Conservation (phyloP, 1,140 invertebrate species). For the Coptotermes formosanus region DNA sequence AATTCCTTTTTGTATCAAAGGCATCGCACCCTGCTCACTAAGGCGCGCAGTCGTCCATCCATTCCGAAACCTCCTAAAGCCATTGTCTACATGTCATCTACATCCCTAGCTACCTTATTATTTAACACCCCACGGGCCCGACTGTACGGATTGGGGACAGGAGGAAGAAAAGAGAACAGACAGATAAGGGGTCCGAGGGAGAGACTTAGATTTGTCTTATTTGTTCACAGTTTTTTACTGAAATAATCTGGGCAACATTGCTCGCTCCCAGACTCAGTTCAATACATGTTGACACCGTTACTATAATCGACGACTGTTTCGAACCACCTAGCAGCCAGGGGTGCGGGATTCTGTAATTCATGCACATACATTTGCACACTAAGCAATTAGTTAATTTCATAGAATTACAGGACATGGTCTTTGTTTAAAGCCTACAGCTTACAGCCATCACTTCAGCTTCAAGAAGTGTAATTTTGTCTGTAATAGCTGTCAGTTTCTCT, state of each 20-base stretch:
- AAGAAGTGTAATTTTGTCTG: too few species aligned
- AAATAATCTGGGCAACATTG: not conserved
- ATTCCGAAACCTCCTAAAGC: not conserved
- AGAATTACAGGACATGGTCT: too few species aligned
- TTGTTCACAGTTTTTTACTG: not conserved
- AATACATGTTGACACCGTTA: not conserved
- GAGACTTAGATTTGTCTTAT: not conserved
- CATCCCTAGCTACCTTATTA: not conserved
- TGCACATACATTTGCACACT: too few species aligned
- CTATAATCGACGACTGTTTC: too few species aligned
- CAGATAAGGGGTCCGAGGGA: not conserved
- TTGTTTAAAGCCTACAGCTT: too few species aligned
- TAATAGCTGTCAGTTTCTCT: too few species aligned
- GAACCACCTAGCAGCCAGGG: too few species aligned
- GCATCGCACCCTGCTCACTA: not conserved
- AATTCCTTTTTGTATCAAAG: not conserved
- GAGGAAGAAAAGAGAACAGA: not conserved
- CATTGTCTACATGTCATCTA: conserved; percentile 18
- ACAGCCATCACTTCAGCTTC: too few species aligned
- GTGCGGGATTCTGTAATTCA: too few species aligned
- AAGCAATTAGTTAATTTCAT: too few species aligned
- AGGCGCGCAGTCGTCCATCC: not conserved
- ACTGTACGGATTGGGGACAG: not conserved
- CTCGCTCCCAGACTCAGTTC: not conserved
- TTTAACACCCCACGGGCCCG: not conserved